A percentile compares a stretch with the other conserved stretches of the same genome.
These are phyloP conservation scores for Pseudolaguvia tuberculata DNA, from an alignment of 2,113 vertebrate genomes.

Conservation along the genomic window DNA sequence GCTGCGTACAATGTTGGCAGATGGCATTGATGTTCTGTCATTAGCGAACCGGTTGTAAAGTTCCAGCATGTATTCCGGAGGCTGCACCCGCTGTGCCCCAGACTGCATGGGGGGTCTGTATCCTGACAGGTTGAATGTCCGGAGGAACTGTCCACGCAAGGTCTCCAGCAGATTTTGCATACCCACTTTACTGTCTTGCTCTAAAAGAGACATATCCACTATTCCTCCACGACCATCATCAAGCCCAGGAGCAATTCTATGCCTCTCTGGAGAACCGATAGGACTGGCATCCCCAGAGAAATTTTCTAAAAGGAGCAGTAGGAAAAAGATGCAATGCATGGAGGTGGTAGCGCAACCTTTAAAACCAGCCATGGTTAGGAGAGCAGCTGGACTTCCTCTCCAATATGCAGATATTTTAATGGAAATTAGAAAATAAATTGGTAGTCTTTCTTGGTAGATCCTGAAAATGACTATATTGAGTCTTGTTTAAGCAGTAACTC, in stretches of 20 bases:
- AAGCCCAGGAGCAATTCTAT: constrained; percentile 67
- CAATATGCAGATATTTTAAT: constrained; percentile 25
- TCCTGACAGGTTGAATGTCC: constrained; percentile 84
- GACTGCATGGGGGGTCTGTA: constrained; percentile 66
- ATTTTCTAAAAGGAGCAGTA: constrained; percentile 60
- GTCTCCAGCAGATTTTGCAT: constrained; percentile 81
- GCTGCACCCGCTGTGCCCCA: constrained; percentile 73
- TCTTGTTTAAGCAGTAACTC: constrained; percentile 23
- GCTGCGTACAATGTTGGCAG: constrained; percentile 91
- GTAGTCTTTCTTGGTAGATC: constrained; percentile 1
- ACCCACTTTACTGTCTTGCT: constrained; percentile 77
- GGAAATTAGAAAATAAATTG: constrained; percentile 14
- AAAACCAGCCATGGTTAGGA: constrained; percentile 59
- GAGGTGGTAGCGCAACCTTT: constrained; percentile 56
- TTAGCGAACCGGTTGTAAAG: constrained; percentile 94
- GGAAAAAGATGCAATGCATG: constrained; percentile 50
- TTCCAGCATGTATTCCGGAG: constrained; percentile 96
- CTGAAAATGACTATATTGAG: constrained; percentile 29
- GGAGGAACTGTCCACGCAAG: constrained; percentile 86
- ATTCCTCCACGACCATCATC: constrained; percentile 77
- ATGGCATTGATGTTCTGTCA: constrained; percentile 85
- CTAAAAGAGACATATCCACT: constrained; percentile 76
- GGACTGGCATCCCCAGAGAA: constrained; percentile 71
- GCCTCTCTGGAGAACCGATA: constrained; percentile 77
- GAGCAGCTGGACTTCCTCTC: constrained; percentile 36